Evolutionary conservation across 2,113 vertebrate species (phyloP).

Genomic region (Heterotilapia buettikoferi): DNA sequence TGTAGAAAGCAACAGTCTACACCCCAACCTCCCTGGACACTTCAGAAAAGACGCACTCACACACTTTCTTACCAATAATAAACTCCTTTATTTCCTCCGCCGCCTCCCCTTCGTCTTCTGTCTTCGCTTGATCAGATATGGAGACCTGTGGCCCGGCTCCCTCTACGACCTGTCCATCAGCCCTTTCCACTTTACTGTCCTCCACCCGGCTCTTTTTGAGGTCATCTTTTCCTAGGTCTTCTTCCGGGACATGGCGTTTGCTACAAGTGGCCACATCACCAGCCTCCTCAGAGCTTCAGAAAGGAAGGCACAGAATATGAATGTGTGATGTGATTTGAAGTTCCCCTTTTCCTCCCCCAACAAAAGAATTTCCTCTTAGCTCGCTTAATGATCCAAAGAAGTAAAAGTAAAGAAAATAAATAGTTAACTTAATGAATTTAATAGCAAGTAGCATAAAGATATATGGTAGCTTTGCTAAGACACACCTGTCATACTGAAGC

Average conservation of each 20-base stretch:
- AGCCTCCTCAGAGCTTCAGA: conserved; percentile 54
- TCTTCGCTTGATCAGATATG: background rate
- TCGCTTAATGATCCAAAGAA: background rate
- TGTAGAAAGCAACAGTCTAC: background rate
- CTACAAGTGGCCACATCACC: conserved; percentile 49
- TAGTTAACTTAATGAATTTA: background rate
- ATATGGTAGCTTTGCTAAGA: background rate
- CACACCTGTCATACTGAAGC: conserved; percentile 47
- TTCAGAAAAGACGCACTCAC: background rate
- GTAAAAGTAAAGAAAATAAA: background rate
- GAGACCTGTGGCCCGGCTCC: background rate
- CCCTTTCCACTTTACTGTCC: background rate
- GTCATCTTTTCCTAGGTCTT: conserved; percentile 64
- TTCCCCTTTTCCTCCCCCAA: background rate
- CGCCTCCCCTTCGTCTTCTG: background rate
- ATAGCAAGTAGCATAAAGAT: background rate
- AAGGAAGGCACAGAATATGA: background rate
- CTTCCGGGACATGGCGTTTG: conserved; percentile 60
- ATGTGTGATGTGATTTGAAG: background rate
- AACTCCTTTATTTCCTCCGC: conserved; percentile 44
- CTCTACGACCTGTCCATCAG: background rate
- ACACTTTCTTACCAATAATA: conserved; percentile 60
- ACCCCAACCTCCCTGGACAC: background rate
- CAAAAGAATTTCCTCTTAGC: background rate
- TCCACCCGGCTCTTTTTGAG: conserved; percentile 73